phyloP scores from a whole-genome alignment of 2,888 invertebrate genomes.

The Trissoscelio sp. region DNA sequence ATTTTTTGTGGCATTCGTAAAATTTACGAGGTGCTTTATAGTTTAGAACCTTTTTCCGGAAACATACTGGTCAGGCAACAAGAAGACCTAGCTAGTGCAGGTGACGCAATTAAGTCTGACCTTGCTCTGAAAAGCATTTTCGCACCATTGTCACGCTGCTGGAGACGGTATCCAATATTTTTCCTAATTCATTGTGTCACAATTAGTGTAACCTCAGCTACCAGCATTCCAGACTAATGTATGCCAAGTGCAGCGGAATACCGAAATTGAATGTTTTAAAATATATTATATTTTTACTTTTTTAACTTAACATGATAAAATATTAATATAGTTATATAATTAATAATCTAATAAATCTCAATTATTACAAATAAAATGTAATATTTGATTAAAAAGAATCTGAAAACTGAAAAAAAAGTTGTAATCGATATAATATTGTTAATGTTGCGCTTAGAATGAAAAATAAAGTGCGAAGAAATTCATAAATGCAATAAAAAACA shows the following conservation, averaged over 20 bases:
- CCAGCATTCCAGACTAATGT: constrained; percentile 32
- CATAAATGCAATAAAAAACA: neutral
- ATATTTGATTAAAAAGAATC: too few relatives aligned
- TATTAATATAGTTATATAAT: too few relatives aligned
- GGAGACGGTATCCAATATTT: constrained; percentile 68
- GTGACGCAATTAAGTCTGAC: constrained; percentile 81
- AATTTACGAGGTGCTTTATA: constrained; percentile 75
- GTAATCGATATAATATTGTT: too few relatives aligned
- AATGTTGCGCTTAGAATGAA: too few relatives aligned
- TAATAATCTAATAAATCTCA: too few relatives aligned
- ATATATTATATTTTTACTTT: too few relatives aligned
- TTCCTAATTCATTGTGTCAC: constrained; percentile 65
- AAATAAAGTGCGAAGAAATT: too few relatives aligned
- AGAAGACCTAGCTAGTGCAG: constrained; percentile 73
- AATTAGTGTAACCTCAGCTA: constrained; percentile 68
- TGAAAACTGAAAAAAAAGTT: too few relatives aligned
- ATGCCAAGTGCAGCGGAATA: constrained; percentile 17
- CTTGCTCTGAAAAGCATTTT: constrained; percentile 80
- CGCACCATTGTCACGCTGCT: constrained; percentile 72
- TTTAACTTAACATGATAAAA: too few relatives aligned
- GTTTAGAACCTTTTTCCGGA: constrained; percentile 72
- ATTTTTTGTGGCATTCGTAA: constrained; percentile 71
- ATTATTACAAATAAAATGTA: too few relatives aligned
- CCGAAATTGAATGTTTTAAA: too few relatives aligned
- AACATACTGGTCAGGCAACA: constrained; percentile 66